These are phyloP conservation scores for Penelope pileata DNA, from an alignment of 2,113 vertebrate species.

Conservation along the genomic window DNA sequence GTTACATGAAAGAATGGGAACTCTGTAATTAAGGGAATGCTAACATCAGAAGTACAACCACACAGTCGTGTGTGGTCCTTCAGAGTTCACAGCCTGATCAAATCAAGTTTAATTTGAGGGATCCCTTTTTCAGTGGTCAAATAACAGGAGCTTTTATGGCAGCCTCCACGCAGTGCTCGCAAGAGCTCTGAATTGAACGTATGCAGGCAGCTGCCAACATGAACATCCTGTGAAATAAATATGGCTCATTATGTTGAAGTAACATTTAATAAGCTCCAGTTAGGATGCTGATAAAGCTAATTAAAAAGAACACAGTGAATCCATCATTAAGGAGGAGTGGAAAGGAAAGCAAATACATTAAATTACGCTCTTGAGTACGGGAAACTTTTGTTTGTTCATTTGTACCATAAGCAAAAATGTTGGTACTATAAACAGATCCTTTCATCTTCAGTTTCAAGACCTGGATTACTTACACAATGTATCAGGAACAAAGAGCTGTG, in stretches of 20 bases:
- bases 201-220: neutral
- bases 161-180: neutral
- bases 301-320: neutral
- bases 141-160: neutral
- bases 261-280: slow-evolving; percentile 1
- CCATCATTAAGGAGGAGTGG: neutral
- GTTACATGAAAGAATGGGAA: neutral
- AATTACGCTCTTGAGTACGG: neutral
- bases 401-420: neutral
- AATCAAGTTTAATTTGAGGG: neutral
- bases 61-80: neutral
- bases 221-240: slow-evolving; percentile 43
- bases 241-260: slow-evolving; percentile 9
- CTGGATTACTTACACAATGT: neutral
- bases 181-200: neutral
- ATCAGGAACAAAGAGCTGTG: neutral
- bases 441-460: neutral
- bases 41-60: neutral
- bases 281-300: slow-evolving; percentile 18
- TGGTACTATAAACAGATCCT: neutral
- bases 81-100: neutral
- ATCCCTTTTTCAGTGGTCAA: neutral
- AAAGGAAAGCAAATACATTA: neutral
- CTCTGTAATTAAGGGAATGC: neutral
- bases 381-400: neutral